Conservation (phyloP, 2,113 vertebrate genomes). For the Setophaga petechia region DNA sequence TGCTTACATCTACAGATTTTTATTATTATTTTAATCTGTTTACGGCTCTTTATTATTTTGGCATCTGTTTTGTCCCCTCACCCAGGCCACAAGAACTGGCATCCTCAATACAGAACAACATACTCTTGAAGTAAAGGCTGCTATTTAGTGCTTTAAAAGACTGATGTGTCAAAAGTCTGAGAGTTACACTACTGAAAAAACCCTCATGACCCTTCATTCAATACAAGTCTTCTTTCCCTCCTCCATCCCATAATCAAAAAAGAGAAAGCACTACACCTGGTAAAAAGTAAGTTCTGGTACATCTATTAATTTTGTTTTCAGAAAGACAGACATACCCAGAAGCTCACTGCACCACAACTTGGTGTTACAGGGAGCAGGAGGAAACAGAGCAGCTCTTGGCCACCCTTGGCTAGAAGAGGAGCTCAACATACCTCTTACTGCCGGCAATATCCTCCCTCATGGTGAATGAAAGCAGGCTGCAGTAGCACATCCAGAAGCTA, state of each 20-base stretch:
- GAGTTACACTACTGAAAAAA: not conserved
- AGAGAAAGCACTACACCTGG: not conserved
- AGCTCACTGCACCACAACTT: not conserved
- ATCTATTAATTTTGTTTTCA: not conserved
- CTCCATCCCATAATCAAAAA: not conserved
- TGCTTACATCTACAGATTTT: not conserved
- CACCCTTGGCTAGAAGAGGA: not conserved
- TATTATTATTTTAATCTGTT: not conserved
- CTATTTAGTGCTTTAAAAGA: not conserved
- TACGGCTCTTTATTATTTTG: not conserved
- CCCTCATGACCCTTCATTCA: not conserved
- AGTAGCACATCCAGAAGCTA: not conserved
- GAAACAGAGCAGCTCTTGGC: not conserved
- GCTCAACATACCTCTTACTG: not conserved
- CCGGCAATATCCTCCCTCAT: not conserved
- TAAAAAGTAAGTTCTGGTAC: not conserved
- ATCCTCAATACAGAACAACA: not conserved
- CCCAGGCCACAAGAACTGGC: not conserved
- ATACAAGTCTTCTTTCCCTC: not conserved
- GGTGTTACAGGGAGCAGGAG: not conserved
- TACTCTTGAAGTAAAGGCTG: not conserved
- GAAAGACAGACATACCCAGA: fast-evolving
- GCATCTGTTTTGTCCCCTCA: not conserved
- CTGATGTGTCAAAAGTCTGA: not conserved
- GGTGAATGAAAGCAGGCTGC: not conserved